Conservation (phyloP, 1,140 invertebrate species). For the Andrena cerasifolii region DNA sequence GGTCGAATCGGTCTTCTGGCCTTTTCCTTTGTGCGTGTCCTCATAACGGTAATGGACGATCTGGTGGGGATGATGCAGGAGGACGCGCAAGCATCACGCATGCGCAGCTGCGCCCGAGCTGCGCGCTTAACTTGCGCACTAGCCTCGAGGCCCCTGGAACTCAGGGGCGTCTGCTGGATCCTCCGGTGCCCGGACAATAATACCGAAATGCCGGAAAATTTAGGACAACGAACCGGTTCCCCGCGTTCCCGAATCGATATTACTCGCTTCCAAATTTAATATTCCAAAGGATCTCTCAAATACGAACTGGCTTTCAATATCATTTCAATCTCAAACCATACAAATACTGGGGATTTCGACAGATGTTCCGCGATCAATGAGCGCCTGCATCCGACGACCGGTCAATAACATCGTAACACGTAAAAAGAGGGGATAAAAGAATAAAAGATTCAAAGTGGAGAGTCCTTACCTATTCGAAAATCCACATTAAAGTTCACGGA, state of each 20-base stretch:
- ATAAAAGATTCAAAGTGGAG: background rate
- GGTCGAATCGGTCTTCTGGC: conserved; percentile 70
- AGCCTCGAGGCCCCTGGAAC: conserved; percentile 49
- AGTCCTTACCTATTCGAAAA: too few species aligned
- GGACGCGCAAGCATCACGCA: conserved; percentile 77
- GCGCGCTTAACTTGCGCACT: conserved; percentile 66
- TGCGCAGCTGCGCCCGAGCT: conserved; percentile 69
- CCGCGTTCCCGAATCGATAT: background rate
- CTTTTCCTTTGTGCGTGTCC: conserved; percentile 81
- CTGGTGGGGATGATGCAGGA: conserved; percentile 76
- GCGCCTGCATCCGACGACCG: too few species aligned
- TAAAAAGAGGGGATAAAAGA: too few species aligned
- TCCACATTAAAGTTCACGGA: background rate
- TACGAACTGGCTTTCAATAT: too few species aligned
- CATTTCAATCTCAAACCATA: too few species aligned
- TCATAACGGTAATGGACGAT: conserved; percentile 73
- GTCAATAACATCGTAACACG: too few species aligned
- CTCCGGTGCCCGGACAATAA: conserved; percentile 29
- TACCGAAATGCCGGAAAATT: background rate
- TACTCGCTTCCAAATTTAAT: background rate
- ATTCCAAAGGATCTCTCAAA: too few species aligned
- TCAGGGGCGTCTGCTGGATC: conserved; percentile 67
- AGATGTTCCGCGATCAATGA: too few species aligned
- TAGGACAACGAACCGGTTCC: too few species aligned
- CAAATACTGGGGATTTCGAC: too few species aligned